Base-by-base conservation (phyloP, 2,797 vertebrate genomes). In the Phataginus tricuspis region DNA sequence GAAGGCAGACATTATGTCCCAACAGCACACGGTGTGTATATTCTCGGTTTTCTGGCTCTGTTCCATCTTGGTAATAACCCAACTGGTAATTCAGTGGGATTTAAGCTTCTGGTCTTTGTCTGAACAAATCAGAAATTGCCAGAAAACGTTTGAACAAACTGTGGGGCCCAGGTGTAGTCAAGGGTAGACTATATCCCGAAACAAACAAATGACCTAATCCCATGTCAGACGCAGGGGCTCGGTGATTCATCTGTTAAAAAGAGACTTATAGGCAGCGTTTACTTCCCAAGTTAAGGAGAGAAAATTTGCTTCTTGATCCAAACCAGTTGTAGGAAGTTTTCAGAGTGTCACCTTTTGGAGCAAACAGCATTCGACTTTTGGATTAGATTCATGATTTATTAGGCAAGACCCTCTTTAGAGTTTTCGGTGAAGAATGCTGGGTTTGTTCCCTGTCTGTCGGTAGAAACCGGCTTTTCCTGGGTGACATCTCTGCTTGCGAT, bases 31-130 rank as follows among this genome's bases (percentile, higher is more conserved):
- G 18, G 7, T 45, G 4, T 25, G n/a, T 15, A 7, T 45, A 89
- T 85, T 95, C n/a, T 92, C 93, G 90, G 55, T 85, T 78, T 94
- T 45, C 95, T 98, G 98, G 98, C 98, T 0, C 2, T 2, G 16
- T 4, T 97, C 97, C 97, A 97, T 69, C 97, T 97, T 91, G 97
- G 96, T 98, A 96, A 98, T 96, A 98, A 98, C 95, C 96, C 96
- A 98, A 95, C 94, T 66, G 61, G 94, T 97, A 93, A 97, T 98
- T 98, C 97, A 93, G 96, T 94, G 94, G 97, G 87, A 93, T 98
- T 97, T 93, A 78, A 98, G 97, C 97, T 98, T 97, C 97, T 96
- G 95, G 66, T 93, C 97, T 98, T 97, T 98, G 98, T 98, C 98
- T 63, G 63, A 98, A 97, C 97, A 98, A 97, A 98, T 86, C 96